Evolutionary conservation across 2,797 vertebrate genomes (phyloP), one percentile per base, ranked within the genome.

Genomic region (Pantherophis vulpinus): DNA sequence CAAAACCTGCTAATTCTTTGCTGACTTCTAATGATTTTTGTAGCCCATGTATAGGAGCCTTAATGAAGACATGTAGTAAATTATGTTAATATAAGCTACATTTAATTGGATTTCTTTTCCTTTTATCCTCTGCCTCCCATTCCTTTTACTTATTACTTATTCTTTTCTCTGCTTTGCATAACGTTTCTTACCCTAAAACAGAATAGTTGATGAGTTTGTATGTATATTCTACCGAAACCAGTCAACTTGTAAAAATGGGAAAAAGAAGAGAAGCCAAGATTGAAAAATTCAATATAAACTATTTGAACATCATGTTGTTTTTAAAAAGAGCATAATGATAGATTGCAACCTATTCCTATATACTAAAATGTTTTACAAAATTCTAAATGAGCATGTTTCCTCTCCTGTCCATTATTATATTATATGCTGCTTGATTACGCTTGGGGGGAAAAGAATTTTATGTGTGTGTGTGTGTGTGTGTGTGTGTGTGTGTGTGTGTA

Each of bases 361-460:
- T 90, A 70, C 11, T 37, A 66, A 83, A 91, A 93, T 47, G 27
- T 12, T 83, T 25, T 55, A 51, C 25, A 20, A 47, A 87, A 58
- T 86, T 25, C 14, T 90, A 32, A 90, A 3, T 66, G 16, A 56
- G 25, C 13, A 56, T 56, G 27, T 10, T 59, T n/a, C 8, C 12
- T 3, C 20, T 42, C 37, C 29, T 7, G 23, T 32, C 42, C 58
- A 47, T 54, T 54, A 54, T 54, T 54, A 54, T 54, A 83, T 79
- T 32, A 32, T 37, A 83, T 25, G 25, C 23, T 10, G 12, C 0
- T 10, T 0, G 0, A 0, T 3, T 4, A 5, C 20, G n/a, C 59
- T 9, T 0, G 0, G 27, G 93, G 2, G 6, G 27, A 90, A 92
- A 79, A 2, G 6, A 2, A 37, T 37, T 37, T 25, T 27, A 25